phyloP scores from a whole-genome alignment of 1,140 invertebrate genomes.

The Hyposmocoma kahamanoa region DNA sequence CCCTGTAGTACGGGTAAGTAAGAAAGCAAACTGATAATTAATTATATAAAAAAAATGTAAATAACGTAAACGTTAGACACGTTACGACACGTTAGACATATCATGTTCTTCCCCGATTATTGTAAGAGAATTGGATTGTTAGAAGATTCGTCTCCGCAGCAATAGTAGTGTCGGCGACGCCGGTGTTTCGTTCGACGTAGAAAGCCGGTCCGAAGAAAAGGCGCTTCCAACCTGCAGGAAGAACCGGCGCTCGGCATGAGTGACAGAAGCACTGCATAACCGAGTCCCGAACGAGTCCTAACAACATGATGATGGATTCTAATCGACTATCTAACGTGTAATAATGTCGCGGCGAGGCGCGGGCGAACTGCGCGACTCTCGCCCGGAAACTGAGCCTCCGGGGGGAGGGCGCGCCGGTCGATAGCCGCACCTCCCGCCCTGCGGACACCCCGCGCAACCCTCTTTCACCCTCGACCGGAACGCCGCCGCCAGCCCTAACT shows the following conservation, averaged over 20 bases:
- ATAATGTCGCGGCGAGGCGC: conserved; percentile 62
- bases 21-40: too few relatives aligned
- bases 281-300: conserved; percentile 88
- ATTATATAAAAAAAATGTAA: too few relatives aligned
- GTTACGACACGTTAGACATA: too few relatives aligned
- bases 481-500: conserved; percentile 59
- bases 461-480: conserved; percentile 46
- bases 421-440: conserved; percentile 42
- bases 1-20: too few relatives aligned
- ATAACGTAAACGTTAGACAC: too few relatives aligned
- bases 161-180: conserved; percentile 28
- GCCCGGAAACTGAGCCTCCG: conserved; percentile 65
- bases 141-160: conserved; percentile 33
- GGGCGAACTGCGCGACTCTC: conserved; percentile 65
- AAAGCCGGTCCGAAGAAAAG: conserved; percentile 4
- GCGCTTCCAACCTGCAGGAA: conserved; percentile 77
- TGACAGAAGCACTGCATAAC: conserved; percentile 93
- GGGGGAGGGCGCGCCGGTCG: conserved; percentile 52
- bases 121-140: too few relatives aligned
- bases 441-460: conserved; percentile 45
- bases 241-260: conserved; percentile 86
- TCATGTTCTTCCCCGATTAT: too few relatives aligned
- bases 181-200: conserved; percentile 15
- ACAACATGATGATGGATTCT: conserved; percentile 80
- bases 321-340: conserved; percentile 65